phyloP scores from a whole-genome alignment of 2,888 invertebrate genomes.

The Polyommatus icarus region DNA sequence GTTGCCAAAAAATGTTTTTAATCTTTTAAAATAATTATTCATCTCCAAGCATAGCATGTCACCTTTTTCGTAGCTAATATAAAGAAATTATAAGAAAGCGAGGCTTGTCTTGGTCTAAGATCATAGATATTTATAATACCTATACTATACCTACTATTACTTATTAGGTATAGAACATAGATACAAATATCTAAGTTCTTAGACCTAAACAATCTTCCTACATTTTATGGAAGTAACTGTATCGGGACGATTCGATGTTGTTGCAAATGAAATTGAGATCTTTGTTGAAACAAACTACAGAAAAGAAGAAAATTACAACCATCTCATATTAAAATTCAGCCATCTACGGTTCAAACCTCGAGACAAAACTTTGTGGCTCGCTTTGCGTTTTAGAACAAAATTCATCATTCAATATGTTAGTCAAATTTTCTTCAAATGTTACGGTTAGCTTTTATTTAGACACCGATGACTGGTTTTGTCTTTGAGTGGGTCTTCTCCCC shows the following conservation, averaged over 20 bases:
- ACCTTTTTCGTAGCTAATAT: background rate
- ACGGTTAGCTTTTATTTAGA: background rate
- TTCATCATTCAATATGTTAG: background rate
- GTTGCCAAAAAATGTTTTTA: background rate
- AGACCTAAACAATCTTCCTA: too few species aligned
- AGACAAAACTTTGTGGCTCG: too few species aligned
- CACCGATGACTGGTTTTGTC: slow-evolving; percentile 5
- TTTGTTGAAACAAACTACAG: background rate
- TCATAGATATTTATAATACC: background rate
- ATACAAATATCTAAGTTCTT: too few species aligned
- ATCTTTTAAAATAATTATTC: background rate
- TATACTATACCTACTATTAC: too few species aligned
- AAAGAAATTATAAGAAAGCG: background rate
- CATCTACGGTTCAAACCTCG: too few species aligned
- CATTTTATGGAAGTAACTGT: too few species aligned
- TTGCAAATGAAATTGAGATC: background rate
- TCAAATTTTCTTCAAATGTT: background rate
- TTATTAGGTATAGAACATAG: too few species aligned
- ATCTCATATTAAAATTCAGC: too few species aligned
- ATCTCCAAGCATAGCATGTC: background rate
- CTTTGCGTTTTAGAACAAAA: background rate
- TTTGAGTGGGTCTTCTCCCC: slow-evolving; percentile 3
- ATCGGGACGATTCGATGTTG: background rate
- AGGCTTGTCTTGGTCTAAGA: background rate
- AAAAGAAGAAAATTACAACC: background rate